Evolutionary conservation across 1,140 invertebrate genomes (phyloP).

Genomic region (Zaprionus nigranus): DNA sequence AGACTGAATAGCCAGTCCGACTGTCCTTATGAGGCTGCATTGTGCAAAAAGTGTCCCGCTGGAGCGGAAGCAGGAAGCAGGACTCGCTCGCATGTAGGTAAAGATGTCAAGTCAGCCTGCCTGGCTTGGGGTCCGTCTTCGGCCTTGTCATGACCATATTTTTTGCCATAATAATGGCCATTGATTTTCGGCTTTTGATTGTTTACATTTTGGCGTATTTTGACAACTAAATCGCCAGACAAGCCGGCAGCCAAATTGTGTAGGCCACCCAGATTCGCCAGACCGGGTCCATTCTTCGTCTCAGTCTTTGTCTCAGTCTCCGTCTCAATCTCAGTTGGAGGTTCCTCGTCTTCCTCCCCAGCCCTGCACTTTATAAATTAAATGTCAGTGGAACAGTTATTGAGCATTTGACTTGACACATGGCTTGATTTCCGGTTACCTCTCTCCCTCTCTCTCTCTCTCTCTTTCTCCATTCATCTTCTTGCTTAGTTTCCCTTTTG

Average conservation of each 20-base stretch:
- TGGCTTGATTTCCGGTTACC: constrained; percentile 72
- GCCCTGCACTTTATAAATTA: constrained; percentile 59
- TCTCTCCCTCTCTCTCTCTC: constrained; percentile 42
- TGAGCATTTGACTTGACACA: constrained; percentile 71
- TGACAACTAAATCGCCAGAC: constrained; percentile 75
- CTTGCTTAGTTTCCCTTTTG: constrained; percentile 6
- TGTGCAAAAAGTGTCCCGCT: constrained; percentile 48
- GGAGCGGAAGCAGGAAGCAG: constrained; percentile 71
- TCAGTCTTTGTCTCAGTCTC: background rate
- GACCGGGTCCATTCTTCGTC: background rate
- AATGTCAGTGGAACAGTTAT: constrained; percentile 57
- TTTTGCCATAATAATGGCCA: constrained; percentile 51
- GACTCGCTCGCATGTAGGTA: constrained; percentile 61
- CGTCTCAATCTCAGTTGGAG: background rate
- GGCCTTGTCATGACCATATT: constrained; percentile 53
- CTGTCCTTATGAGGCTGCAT: constrained; percentile 68
- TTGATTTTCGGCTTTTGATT: constrained; percentile 60
- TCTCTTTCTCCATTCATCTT: constrained; percentile 20
- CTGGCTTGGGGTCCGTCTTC: constrained; percentile 16
- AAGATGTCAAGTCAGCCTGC: constrained; percentile 71
- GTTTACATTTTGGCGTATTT: constrained; percentile 78
- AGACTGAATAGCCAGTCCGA: constrained; percentile 11
- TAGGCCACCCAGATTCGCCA: constrained; percentile 1
- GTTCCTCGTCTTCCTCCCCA: background rate
- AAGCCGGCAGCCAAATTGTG: constrained; percentile 39